Base-by-base conservation (phyloP, 1,140 invertebrate genomes). In the Charaxes varanes region DNA sequence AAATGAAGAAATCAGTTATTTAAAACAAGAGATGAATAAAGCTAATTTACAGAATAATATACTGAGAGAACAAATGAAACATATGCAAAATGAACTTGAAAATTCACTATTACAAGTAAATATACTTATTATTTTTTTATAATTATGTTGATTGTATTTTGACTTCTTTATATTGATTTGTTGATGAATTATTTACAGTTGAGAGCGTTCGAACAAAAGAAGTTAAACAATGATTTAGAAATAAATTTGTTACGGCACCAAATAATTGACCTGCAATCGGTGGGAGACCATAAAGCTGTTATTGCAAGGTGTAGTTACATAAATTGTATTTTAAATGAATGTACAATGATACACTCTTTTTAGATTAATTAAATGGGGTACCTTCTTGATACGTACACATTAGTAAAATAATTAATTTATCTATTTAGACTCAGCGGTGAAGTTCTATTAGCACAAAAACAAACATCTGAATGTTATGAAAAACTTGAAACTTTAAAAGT, bases 171-270 rank as follows among this genome's bases (percentile, higher is more conserved):
- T 19, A 21, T n/a, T 8, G 11, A 6, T 38, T 19, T 19, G 2
- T 31, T 11, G n/a, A n/a, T n/a, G n/a, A n/a, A n/a, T 35, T 27
- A 27, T 31, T 68, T 68, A 35, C 23, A 85, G 83, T 37, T 82
- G 8, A 64, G 76, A 44, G 63, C 72, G 22, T 35, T 41, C 32
- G 61, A 78, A 45, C 56, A 77, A 19, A 60, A 48, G 18, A 59
- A 74, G 32, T 17, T 78, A 16, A 54, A 61, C 17, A 69, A 77
- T 28, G 85, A 87, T 49, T 65, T 87, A 35, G 89, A 91, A 73
- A 62, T 89, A 5, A 85, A 90, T 59, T 85, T 85, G 61, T 65
- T 91, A 17, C 85, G 88, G 44, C 88, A 91, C 68, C 88, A 89
- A 68, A 85, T 92, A 35, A 53, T 91, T 2, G 90, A 91, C 71